Base-by-base conservation (phyloP, 2,113 vertebrate species). In the Corythoichthys intestinalis region DNA sequence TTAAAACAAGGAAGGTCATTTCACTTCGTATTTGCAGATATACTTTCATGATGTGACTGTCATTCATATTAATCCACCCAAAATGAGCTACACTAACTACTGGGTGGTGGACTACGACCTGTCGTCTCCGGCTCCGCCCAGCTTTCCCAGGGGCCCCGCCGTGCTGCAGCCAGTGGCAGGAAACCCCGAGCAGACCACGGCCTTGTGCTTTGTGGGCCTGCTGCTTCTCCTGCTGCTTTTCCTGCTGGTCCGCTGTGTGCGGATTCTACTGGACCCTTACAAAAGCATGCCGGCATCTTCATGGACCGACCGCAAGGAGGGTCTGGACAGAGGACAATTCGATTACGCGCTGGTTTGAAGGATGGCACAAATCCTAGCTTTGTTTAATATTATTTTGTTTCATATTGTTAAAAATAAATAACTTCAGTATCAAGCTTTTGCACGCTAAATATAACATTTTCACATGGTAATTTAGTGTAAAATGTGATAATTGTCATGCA, bases 241-340 rank as follows among this genome's bases (percentile, higher is more conserved):
- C 80, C 92, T 98, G 35, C 83, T 98, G 79, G 92, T 97, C 15
- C 94, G 96, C 73, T 98, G 96, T 74, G 90, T 97, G 70, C 94
- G 95, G 17, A 96, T 97, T 83, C 87, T 98, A 71, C 90, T 98
- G 70, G 96, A 98, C 88, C 96, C 96, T 44, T 98, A 97, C 92
- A 96, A 95, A 92, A 95, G 95, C 90, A 96, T 97, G 94, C 95
- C 95, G 0, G 91, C 95, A 46, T 94, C 95, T 3, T 95, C 95
- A 62, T 98, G 95, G 95, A 93, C 92, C 0, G 94, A 96, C 85
- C 95, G 95, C 83, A 97, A 97, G 87, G 94, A 96, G 73, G 94
- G 91, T 2, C 87, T 95, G 66, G 95, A 97, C 89, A 85, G 94
- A 74, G 95, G 94, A 69, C 95, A 96, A 90, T 96, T 96, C 73